phyloP scores from a whole-genome alignment of 2,888 invertebrate species.

The Toxonevra muliebris region DNA sequence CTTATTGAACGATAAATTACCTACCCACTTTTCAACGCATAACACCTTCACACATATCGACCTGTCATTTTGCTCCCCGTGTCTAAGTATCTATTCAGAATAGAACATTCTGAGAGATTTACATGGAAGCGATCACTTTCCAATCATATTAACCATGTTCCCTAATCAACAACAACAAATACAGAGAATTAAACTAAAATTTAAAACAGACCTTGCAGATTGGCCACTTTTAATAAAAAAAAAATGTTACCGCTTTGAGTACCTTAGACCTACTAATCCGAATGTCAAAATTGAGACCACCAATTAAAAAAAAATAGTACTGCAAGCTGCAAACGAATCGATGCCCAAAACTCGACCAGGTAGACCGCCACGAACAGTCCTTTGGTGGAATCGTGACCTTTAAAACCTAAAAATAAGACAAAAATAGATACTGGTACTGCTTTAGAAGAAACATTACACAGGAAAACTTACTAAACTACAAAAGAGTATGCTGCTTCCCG shows the following conservation, averaged over 20 bases:
- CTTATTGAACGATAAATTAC: constrained; percentile 33
- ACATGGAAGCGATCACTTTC: constrained; percentile 11
- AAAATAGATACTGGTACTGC: not conserved
- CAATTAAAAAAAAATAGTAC: constrained; percentile 19
- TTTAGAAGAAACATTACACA: not conserved
- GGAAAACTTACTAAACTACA: not conserved
- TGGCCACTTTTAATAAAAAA: constrained; percentile 2
- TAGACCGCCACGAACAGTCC: not conserved
- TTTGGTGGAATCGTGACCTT: not conserved
- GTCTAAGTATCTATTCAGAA: constrained; percentile 11
- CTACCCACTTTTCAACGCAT: constrained; percentile 38
- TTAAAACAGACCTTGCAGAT: constrained; percentile 14
- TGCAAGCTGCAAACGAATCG: constrained; percentile 22
- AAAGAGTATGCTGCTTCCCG: constrained; percentile 9
- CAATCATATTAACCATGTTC: not conserved
- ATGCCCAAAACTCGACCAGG: constrained; percentile 14
- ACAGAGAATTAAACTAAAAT: constrained; percentile 1
- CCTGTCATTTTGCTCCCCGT: constrained; percentile 33
- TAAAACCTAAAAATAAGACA: not conserved
- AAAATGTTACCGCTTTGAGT: not conserved
- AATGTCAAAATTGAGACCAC: constrained; percentile 29
- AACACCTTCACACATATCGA: constrained; percentile 37
- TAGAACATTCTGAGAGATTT: constrained; percentile 28
- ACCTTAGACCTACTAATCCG: not conserved
- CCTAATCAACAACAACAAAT: not conserved